Evolutionary conservation across 2,888 invertebrate species (phyloP).

Genomic region (Polietes domitor): DNA sequence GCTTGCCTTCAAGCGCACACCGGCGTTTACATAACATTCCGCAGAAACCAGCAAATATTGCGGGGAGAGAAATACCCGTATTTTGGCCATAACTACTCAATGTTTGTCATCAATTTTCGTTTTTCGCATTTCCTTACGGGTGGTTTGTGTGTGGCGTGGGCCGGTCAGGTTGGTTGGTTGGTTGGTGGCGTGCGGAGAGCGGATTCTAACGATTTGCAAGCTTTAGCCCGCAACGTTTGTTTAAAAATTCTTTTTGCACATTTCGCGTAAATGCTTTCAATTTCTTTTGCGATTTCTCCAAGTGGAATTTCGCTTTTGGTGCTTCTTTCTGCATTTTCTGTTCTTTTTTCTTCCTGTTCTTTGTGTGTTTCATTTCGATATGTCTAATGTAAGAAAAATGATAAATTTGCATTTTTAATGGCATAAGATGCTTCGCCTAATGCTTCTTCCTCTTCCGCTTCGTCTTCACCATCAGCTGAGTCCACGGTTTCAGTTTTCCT

Average conservation of each 20-base stretch:
- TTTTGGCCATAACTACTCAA: constrained; percentile 47
- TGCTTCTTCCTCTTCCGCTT: constrained; percentile 13
- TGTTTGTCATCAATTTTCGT: constrained; percentile 58
- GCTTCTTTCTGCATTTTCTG: neutral
- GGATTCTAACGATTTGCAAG: constrained; percentile 1
- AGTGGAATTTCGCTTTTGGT: constrained; percentile 1
- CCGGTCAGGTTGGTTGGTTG: too few relatives aligned
- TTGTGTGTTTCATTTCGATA: constrained; percentile 22
- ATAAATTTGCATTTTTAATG: constrained; percentile 67
- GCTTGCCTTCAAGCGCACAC: neutral
- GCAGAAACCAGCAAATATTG: neutral
- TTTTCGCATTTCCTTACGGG: neutral
- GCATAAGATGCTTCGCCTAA: constrained; percentile 57
- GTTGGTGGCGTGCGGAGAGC: neutral
- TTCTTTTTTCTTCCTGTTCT: neutral
- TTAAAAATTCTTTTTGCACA: constrained; percentile 42
- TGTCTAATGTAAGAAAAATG: constrained; percentile 66
- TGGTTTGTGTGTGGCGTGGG: too few relatives aligned
- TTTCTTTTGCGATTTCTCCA: constrained; percentile 33
- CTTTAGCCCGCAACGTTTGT: constrained; percentile 47
- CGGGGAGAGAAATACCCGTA: neutral
- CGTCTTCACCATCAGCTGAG: too few relatives aligned
- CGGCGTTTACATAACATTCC: neutral
- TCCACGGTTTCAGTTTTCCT: neutral
- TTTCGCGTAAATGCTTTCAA: constrained; percentile 51